Conservation (phyloP, 2,113 vertebrate genomes). For the Pandion haliaetus region DNA sequence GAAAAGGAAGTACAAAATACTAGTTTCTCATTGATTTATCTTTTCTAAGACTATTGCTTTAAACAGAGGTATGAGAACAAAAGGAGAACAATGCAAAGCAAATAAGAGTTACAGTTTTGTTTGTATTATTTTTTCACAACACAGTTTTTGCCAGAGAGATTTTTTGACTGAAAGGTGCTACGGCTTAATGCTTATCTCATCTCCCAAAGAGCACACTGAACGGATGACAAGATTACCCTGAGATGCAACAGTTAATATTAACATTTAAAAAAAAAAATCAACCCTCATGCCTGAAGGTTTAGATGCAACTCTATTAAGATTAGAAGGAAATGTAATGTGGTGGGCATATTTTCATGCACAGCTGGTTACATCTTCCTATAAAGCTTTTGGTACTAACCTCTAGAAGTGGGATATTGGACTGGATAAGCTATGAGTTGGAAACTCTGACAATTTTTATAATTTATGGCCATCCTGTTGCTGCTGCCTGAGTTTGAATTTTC, state of each 20-base stretch:
- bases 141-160: background rate
- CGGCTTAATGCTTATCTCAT: background rate
- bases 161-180: background rate
- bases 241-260: background rate
- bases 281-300: background rate
- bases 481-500: background rate
- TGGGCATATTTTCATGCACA: background rate
- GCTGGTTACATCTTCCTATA: background rate
- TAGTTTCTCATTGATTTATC: background rate
- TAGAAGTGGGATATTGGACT: background rate
- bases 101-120: background rate
- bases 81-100: background rate
- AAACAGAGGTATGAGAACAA: background rate
- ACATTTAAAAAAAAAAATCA: background rate
- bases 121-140: background rate
- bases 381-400: background rate
- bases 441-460: background rate
- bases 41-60: background rate
- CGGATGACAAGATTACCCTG: background rate
- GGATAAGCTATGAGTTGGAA: background rate
- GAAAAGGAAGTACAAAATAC: background rate
- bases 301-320: background rate
- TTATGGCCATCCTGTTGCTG: background rate
- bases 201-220: background rate
- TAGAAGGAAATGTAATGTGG: background rate